These are phyloP conservation scores for Hirudo medicinalis DNA, from an alignment of 1,140 invertebrate genomes.

Conservation along the genomic window DNA sequence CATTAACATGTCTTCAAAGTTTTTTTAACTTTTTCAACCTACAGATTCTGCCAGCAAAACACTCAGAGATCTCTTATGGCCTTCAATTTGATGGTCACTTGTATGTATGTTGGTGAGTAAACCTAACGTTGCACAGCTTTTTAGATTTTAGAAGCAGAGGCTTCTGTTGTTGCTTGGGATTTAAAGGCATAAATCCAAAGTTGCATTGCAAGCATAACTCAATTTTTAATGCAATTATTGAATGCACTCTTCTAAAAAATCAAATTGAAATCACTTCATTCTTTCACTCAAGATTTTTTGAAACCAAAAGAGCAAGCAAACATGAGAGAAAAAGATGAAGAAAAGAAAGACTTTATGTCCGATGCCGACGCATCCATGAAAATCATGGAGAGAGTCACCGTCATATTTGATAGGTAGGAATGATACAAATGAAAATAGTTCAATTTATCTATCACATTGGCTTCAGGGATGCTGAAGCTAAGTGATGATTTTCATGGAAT, in stretches of 20 bases:
- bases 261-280: too few species aligned
- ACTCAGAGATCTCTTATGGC: constrained; percentile 55
- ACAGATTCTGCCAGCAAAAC: constrained; percentile 52
- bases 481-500: too few species aligned
- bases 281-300: too few species aligned
- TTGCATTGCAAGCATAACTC: too few species aligned
- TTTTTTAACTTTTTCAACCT: neutral
- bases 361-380: constrained; percentile 63
- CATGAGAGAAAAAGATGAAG: constrained; percentile 28
- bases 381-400: constrained; percentile 66
- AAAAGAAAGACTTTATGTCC: constrained; percentile 28
- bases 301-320: constrained; percentile 42
- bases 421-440: neutral
- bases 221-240: too few species aligned
- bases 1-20: too few species aligned
- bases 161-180: too few species aligned
- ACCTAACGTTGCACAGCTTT: too few species aligned
- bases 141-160: too few species aligned
- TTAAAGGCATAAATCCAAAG: too few species aligned
- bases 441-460: constrained; percentile 1
- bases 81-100: constrained; percentile 59
- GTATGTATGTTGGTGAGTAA: constrained; percentile 55
- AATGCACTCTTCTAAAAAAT: too few species aligned
- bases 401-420: constrained; percentile 61
- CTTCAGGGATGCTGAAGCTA: too few species aligned